These are phyloP conservation scores for Hypselothyrea guttata DNA, from an alignment of 2,888 invertebrate species.

Conservation along the genomic window DNA sequence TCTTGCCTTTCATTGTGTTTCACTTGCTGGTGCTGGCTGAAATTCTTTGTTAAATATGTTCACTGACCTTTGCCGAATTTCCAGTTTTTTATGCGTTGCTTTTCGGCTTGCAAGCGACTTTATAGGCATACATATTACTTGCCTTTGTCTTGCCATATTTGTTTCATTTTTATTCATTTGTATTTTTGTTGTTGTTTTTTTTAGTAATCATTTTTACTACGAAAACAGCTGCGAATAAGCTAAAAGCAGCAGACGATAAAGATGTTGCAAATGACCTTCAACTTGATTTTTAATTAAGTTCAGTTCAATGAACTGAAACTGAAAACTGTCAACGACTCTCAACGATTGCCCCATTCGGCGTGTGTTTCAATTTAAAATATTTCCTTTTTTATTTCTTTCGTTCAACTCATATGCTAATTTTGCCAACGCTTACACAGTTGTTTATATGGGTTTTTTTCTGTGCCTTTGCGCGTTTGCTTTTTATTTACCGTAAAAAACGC, in stretches of 20 bases:
- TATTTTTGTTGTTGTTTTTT: conserved; percentile 13
- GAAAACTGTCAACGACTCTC: conserved; percentile 69
- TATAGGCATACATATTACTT: conserved; percentile 34
- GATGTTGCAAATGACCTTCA: conserved; percentile 64
- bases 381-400: conserved; percentile 35
- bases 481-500: conserved; percentile 30
- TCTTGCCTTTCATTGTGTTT: conserved; percentile 18
- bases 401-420: conserved; percentile 10
- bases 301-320: conserved; percentile 75
- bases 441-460: conserved; percentile 10
- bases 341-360: conserved; percentile 18
- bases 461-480: conserved; percentile 4
- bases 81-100: conserved; percentile 44
- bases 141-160: conserved; percentile 24
- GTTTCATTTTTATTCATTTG: conserved; percentile 12
- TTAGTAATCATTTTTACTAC: conserved; percentile 36
- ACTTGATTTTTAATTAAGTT: conserved; percentile 78
- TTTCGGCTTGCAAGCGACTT: conserved; percentile 15
- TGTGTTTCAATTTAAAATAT: conserved; percentile 42
- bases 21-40: conserved; percentile 39
- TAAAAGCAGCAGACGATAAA: conserved; percentile 12
- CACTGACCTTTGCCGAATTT: conserved; percentile 76
- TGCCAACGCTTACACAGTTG: conserved; percentile 27
- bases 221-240: conserved; percentile 32
- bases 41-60: conserved; percentile 68